Evolutionary conservation across 1,140 invertebrate species (phyloP), one percentile per base, ranked within the genome.

Genomic region (Zaprionus africanus): DNA sequence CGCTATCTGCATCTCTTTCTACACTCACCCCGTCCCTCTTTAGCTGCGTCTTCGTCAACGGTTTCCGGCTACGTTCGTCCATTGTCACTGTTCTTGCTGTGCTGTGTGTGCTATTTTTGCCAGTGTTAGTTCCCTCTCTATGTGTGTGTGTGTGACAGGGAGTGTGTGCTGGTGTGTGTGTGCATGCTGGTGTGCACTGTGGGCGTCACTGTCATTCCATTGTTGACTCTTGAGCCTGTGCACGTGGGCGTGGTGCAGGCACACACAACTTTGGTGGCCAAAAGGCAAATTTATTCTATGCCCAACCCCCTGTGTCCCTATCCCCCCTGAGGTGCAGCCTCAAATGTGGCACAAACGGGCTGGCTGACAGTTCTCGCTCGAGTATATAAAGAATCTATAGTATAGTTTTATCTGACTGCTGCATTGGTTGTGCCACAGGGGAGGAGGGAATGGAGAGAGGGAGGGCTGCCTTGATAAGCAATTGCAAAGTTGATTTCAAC

Each of bases 241-340:
- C 58, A 54, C 43, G 36, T 69, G 57, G 64, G 63, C 34, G 41
- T 76, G 61, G 46, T 59, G 26, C 28, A 17, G 24, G 13, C 53
- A 58, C 80, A 64, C 73, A 73, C 65, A 81, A 80, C 66, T 78
- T 82, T 83, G 81, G 69, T 85, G 83, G 83, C 83, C 80, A 78
- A 80, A 78, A 86, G 81, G 79, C 66, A 82, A 79, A 77, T 85
- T 85, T 79, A 76, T 84, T 84, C 78, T 64, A 63, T 60, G 57
- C 41, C 62, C 63, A 4, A 17, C 24, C 22, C 51, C 11, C 72
- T 59, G 7, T 31, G 0, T 19, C 38, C 36, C 19, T n/a, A 17
- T 7, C n/a, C 31, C 54, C 54, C 28, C 28, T 31, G 28, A 54
- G 34, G 56, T 65, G 51, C 62, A 65, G 62, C 26, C 63, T 65